Percentiles rank a stretch among this genome's conserved stretches.
phyloP scores from a whole-genome alignment of 2,888 invertebrate genomes.

The Temnothorax ravouxi region DNA sequence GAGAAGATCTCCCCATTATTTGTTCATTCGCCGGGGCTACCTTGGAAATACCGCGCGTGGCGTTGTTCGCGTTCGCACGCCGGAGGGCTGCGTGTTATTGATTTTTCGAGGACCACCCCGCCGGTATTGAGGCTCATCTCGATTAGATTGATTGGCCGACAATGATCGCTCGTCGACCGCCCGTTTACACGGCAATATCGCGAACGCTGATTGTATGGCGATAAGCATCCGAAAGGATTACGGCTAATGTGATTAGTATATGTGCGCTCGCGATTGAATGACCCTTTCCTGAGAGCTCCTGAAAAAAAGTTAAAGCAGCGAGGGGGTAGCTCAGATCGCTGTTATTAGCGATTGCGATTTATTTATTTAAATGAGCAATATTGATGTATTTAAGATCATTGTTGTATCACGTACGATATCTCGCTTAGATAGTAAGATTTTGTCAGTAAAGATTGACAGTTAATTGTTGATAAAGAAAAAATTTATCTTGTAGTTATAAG shows the following conservation, averaged over 20 bases:
- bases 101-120: constrained; percentile 58
- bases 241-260: constrained; percentile 60
- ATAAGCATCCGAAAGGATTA: constrained; percentile 56
- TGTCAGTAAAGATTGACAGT: not conserved
- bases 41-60: constrained; percentile 25
- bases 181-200: constrained; percentile 59
- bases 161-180: constrained; percentile 64
- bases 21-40: not conserved
- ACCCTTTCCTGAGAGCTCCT: not conserved
- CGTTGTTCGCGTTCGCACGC: constrained; percentile 37
- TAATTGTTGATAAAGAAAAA: not conserved
- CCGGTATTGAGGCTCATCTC: constrained; percentile 62
- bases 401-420: not conserved
- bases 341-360: not conserved
- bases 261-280: constrained; percentile 47
- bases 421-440: not conserved
- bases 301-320: not conserved
- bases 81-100: constrained; percentile 59
- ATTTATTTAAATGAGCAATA: not conserved
- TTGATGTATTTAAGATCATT: not conserved
- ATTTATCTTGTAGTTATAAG: not conserved
- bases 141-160: constrained; percentile 71
- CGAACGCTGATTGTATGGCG: constrained; percentile 30
- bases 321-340: not conserved
- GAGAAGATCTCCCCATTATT: not conserved